Evolutionary conservation across 2,888 invertebrate genomes (phyloP), one percentile per base, ranked within the genome.

Genomic region (Schizaphis graminum): DNA sequence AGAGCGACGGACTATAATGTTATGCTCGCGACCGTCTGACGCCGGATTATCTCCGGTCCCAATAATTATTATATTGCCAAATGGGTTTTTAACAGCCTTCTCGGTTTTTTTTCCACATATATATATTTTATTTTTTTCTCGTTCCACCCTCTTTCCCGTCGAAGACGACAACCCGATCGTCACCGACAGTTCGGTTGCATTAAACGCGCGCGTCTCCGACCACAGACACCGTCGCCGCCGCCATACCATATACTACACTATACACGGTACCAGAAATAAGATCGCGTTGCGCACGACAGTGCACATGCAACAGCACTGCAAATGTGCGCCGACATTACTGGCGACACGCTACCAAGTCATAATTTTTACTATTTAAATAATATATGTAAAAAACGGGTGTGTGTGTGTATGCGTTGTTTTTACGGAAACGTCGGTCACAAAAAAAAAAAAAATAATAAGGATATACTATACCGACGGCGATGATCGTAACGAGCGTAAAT

Each of bases 1-100:
- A 85, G 53, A 41, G 44, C 35, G n/a, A 77, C 77, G 77, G 21
- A 84, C 91, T n/a, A 41, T 56, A 56, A 26, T 53, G 44, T 16
- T 21, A 21, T 77, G 77, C 77, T 77, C 35, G 77, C 77, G 77
- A 77, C 53, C 44, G 87, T 92, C 92, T 88, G 92, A 92, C 92
- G 92, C 92, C 92, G 67, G 92, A 92, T 92, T 92, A 92, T 92
- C 88, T 88, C 47, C 92, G 92, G 92, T 87, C 61, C 67, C 88
- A 26, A 88, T 53, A 35, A 91, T 91, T n/a, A n/a, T n/a, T 77
- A 57, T 77, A 21, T 92, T 41, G 92, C 92, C 92, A 92, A 92
- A 92, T 92, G 92, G 92, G 92, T 92, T 92, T 92, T 92, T 92
- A 92, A 92, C 92, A 88, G 88, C 28, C 61, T 57, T 87, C 67